Evolutionary conservation across 2,888 invertebrate genomes (phyloP).

Genomic region (Nipponacmea schrenckii): DNA sequence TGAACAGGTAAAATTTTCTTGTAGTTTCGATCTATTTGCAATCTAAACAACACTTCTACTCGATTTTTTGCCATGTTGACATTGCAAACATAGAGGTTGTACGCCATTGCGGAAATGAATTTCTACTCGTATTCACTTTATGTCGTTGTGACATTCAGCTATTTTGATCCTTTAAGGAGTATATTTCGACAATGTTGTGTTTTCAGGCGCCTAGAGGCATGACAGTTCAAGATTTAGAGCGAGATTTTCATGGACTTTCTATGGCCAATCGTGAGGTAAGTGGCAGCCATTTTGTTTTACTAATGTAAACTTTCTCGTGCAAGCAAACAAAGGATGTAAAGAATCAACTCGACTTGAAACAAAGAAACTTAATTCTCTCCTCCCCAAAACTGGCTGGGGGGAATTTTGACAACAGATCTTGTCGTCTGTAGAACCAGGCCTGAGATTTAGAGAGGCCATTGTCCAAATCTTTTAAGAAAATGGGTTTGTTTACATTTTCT

Average conservation of each 20-base stretch:
- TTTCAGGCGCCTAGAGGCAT: slow-evolving; percentile 44
- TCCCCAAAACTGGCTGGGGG: too few species aligned
- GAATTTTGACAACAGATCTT: too few species aligned
- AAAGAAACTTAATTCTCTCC: not conserved
- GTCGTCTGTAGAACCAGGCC: too few species aligned
- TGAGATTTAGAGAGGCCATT: too few species aligned
- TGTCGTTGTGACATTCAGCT: not conserved
- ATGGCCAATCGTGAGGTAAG: slow-evolving; percentile 52
- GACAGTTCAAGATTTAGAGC: slow-evolving; percentile 62
- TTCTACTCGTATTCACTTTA: slow-evolving; percentile 2
- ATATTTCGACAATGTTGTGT: slow-evolving; percentile 10
- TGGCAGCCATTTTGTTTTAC: slow-evolving; percentile 26
- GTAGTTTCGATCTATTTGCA: not conserved
- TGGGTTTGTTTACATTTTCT: too few species aligned
- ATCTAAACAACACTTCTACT: not conserved
- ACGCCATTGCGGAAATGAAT: slow-evolving; percentile 10
- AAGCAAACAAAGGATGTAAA: slow-evolving; percentile 27
- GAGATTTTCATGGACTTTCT: slow-evolving; percentile 59
- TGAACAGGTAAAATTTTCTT: slow-evolving; percentile 67
- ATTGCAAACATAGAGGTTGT: slow-evolving; percentile 1
- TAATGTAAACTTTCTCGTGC: not conserved
- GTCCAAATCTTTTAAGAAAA: too few species aligned
- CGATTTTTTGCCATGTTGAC: not conserved
- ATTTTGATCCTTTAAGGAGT: not conserved
- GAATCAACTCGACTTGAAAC: not conserved